Conservation (phyloP, 2,888 invertebrate genomes). For the Notodonta ziczac region DNA sequence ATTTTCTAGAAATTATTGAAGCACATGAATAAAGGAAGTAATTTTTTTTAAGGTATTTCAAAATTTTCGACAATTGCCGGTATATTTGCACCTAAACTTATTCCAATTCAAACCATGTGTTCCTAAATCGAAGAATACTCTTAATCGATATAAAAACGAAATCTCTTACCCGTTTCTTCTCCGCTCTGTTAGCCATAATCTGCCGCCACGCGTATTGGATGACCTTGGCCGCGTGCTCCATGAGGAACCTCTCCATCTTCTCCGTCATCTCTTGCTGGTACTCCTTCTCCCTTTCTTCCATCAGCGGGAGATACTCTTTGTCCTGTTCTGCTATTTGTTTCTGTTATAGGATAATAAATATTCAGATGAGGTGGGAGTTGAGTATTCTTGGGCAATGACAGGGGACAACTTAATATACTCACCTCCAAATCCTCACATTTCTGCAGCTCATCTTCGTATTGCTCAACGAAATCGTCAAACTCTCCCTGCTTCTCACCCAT, state of each 20-base stretch:
- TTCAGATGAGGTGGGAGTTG: too few species aligned
- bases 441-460: conserved; percentile 76
- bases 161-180: conserved; percentile 68
- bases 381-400: too few species aligned
- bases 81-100: too few species aligned
- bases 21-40: too few species aligned
- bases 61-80: too few species aligned
- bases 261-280: conserved; percentile 81
- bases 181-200: conserved; percentile 67
- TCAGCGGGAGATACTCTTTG: conserved; percentile 78
- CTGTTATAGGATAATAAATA: conserved; percentile 39
- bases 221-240: conserved; percentile 72
- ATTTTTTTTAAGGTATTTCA: too few species aligned
- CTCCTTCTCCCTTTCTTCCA: conserved; percentile 84
- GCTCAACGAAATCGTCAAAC: conserved; percentile 76
- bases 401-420: conserved; percentile 2
- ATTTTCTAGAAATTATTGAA: too few species aligned
- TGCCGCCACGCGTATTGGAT: conserved; percentile 73
- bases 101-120: too few species aligned
- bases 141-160: too few species aligned
- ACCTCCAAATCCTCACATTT: conserved; percentile 77
- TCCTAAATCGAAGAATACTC: too few species aligned
- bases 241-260: conserved; percentile 74
- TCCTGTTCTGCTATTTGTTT: conserved; percentile 81
- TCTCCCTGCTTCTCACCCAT: conserved; percentile 84